Evolutionary conservation across 2,113 vertebrate species (phyloP).

Genomic region (Paradisaea rubra): DNA sequence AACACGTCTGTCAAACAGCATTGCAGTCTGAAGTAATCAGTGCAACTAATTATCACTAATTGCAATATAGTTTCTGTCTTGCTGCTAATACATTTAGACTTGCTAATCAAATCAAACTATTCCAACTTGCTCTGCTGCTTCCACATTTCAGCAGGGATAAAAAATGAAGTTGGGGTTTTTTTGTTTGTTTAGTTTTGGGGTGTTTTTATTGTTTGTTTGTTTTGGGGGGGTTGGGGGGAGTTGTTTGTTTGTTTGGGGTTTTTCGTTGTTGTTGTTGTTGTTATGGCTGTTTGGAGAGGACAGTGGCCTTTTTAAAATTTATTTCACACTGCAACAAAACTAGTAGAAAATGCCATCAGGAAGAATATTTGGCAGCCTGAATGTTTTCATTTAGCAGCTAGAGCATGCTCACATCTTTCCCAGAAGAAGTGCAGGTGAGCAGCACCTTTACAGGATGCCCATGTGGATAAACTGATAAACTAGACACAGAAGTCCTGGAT

Average conservation of each 20-base stretch:
- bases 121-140: conserved; percentile 56
- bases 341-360: neutral
- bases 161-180: neutral
- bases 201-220: neutral
- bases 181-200: neutral
- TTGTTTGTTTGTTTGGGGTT: neutral
- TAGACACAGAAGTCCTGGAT: neutral
- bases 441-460: neutral
- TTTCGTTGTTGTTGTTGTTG: neutral
- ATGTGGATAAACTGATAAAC: neutral
- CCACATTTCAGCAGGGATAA: conserved; percentile 53
- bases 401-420: neutral
- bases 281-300: neutral
- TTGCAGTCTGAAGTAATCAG: conserved; percentile 61
- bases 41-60: conserved; percentile 71
- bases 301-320: neutral
- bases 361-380: neutral
- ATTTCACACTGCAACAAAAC: neutral
- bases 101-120: conserved; percentile 75
- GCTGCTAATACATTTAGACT: conserved; percentile 75
- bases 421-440: neutral
- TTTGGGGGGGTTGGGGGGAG: neutral
- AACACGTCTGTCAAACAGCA: conserved; percentile 54
- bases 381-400: neutral
- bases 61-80: conserved; percentile 71